Evolutionary conservation across 35 echinoderm and acorn worm genomes (phyloP), one percentile per base, ranked within the genome.

Genomic region (Stichopus chloronotus): DNA sequence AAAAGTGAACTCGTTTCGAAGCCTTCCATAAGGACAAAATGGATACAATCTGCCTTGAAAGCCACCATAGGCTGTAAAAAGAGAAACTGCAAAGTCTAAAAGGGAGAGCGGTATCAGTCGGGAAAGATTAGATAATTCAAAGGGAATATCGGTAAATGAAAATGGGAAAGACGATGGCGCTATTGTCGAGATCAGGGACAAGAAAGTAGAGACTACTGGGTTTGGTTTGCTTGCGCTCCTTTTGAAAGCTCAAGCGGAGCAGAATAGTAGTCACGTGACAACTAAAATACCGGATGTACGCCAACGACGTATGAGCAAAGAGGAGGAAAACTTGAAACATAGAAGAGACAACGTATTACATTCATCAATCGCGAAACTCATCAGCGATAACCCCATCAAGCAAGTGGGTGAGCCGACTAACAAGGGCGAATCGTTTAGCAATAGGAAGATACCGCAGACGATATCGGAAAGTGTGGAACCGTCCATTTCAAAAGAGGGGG

Each of bases 271-370:
- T 17, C n/a, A 24, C 7, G 43, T 11, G 2, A 14, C 80, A 13
- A 83, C 17, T 83, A 83, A 83, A 55, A 56, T 83, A 8, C 80
- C 80, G 25, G 80, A 83, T 83, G 80, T 83, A 52, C 80, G 80
- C 11, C 52, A 56, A 54, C 43, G 80, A 43, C 11, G 80, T 13
- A 12, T 83, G n/a, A 83, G 80, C 55, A 56, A 55, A 4, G 80
- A 5, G 14, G 80, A 83, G n/a, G 80, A 83, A 17, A 56, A 52
- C 55, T 83, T 83, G 14, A 83, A 83, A 83, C 43, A 52, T 56
- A 83, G 55, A 55, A 52, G 80, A 83, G 55, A 83, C 25, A 83
- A 43, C 5, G 52, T 83, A 5, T 56, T 83, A 17, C 52, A 83
- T 7, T 83, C 80, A 7, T 83, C 80, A 7, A 56, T 83, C 12